Percentiles rank a stretch among this genome's conserved stretches.
phyloP scores from a whole-genome alignment of 2,113 vertebrate genomes.

The Otocyon megalotis region DNA sequence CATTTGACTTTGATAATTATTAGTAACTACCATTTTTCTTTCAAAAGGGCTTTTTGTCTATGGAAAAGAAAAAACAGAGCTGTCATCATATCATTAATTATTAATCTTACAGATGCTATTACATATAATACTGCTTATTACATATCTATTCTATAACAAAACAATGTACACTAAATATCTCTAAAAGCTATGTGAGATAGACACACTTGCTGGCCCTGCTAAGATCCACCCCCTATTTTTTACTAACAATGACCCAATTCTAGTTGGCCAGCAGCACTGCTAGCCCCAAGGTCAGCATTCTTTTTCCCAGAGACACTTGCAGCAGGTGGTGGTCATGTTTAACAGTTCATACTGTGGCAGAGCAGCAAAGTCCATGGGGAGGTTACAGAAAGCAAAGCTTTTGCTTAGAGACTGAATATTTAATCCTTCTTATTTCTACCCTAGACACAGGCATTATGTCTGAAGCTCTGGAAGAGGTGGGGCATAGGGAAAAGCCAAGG shows the following conservation, averaged over 20 bases:
- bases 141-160: neutral
- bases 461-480: neutral
- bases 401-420: neutral
- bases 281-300: neutral
- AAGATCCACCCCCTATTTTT: neutral
- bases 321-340: neutral
- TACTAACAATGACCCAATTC: neutral
- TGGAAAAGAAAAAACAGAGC: neutral
- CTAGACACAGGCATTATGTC: neutral
- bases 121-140: neutral
- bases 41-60: neutral
- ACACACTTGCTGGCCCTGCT: neutral
- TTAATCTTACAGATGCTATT: neutral
- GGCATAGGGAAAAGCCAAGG: neutral
- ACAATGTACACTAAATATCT: neutral
- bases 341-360: no score
- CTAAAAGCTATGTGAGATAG: neutral
- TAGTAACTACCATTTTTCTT: neutral
- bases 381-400: neutral
- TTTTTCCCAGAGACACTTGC: neutral
- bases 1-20: slow-evolving; percentile 1
- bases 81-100: neutral
- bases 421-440: neutral
- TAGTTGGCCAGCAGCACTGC: neutral
- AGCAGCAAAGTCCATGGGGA: neutral